Base-by-base conservation (phyloP, 1,140 invertebrate species). In the Dinoponera quadriceps region DNA sequence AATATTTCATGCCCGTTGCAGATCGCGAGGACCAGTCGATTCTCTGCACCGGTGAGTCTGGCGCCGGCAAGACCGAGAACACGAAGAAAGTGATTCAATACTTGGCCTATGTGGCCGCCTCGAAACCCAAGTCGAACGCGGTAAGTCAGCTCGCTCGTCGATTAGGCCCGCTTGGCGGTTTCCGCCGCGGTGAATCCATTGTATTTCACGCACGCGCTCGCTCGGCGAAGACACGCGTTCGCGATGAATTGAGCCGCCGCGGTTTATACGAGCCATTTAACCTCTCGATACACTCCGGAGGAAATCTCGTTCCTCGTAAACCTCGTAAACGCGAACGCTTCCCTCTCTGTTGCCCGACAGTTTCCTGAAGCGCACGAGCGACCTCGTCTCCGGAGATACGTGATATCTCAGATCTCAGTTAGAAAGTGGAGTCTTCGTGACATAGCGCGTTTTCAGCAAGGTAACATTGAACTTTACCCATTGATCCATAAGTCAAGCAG, bases 81-180 rank as follows among this genome's bases (percentile, higher is more conserved):
- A 99, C 99, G 59, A 99, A 99, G 95, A 99, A 99, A 96, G 99
- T 99, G 48, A 99, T 99, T 92, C 99, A 99, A 95, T 99, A 99
- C 95, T 95, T 99, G 92, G 99, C 99, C 2, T 99, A 98, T 95
- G 99, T 99, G 51, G 99, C 99, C 87, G 98, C 99, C 16, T 99
- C 98, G 13, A 99, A 99, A 94, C 98, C 98, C 68, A 98, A 98
- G 94, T 96, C 97, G 14, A 97, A 98, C 93, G 98, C 98, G 95
- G 98, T 98, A 97, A 96, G 96, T 87, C 65, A 73, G 74, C 22
- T 29, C 51, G 63, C 33, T 29, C 38, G 49, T 25, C 75, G 33
- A 51, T 69, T 69, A 51, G 27, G 27, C 27, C 16, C 68, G 22
- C 18, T 48, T 16, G 38, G 22, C 4, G 18, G 44, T 75, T 63